Percentiles rank a stretch among this genome's conserved stretches.
Evolutionary conservation across 2,113 vertebrate species (phyloP).

Genomic region (Lepisosteus osseus): DNA sequence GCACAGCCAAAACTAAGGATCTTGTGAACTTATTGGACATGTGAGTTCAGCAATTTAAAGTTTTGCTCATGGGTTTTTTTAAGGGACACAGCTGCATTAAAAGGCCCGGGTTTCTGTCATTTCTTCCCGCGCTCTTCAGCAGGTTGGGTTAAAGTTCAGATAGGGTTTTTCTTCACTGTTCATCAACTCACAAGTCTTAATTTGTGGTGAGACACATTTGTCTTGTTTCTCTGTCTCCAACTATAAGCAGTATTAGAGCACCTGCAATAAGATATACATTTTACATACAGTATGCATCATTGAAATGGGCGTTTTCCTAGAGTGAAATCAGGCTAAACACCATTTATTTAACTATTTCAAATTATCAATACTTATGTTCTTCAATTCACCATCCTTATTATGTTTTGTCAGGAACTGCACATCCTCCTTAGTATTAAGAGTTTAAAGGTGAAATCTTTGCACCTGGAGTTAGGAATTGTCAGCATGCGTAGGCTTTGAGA

Average conservation of each 20-base stretch:
- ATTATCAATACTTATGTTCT: constrained; percentile 15
- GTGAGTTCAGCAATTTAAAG: constrained; percentile 19
- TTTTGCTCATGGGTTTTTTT: neutral
- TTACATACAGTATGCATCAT: constrained; percentile 9
- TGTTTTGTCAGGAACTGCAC: neutral
- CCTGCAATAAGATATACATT: constrained; percentile 58
- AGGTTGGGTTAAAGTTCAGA: constrained; percentile 26
- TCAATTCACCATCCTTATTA: constrained; percentile 4
- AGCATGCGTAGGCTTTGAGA: constrained; percentile 1
- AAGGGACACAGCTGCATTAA: neutral
- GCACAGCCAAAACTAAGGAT: constrained; percentile 1
- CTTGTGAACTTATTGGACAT: constrained; percentile 28
- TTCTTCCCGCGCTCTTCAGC: neutral
- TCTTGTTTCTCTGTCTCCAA: constrained; percentile 48
- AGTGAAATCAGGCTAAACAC: neutral
- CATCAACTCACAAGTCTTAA: constrained; percentile 60
- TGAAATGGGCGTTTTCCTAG: neutral
- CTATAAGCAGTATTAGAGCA: constrained; percentile 54
- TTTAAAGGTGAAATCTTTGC: neutral
- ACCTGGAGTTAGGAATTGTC: neutral
- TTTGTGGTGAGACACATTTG: constrained; percentile 63
- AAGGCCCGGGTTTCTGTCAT: neutral
- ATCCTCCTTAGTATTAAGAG: constrained; percentile 1
- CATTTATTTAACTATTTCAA: neutral
- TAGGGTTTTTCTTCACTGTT: constrained; percentile 64